A percentile compares a stretch with the other conserved stretches of the same genome.
These are phyloP conservation scores for Hyperopisus bebe DNA, from an alignment of 2,113 vertebrate species.

Conservation along the genomic window DNA sequence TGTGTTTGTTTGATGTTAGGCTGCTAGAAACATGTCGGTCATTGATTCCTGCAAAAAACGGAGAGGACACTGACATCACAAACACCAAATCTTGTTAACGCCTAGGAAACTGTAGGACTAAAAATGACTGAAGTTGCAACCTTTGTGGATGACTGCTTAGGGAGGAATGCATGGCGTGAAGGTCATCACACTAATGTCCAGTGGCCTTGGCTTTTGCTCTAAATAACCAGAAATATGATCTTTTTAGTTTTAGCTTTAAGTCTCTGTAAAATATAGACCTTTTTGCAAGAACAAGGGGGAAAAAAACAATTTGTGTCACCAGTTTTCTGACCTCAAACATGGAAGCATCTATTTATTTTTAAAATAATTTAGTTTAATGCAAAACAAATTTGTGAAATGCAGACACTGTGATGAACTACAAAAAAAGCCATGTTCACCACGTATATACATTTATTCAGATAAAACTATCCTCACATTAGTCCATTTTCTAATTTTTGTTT, in stretches of 20 bases:
- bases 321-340: background rate
- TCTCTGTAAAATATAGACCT: background rate
- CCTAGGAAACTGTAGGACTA: background rate
- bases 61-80: background rate
- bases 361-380: background rate
- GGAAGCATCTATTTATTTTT: background rate
- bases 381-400: background rate
- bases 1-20: background rate
- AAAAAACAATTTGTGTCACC: background rate
- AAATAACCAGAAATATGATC: background rate
- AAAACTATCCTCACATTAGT: background rate
- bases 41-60: background rate
- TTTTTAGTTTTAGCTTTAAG: background rate
- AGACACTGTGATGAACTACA: background rate
- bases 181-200: background rate
- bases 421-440: background rate
- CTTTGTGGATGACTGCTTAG: background rate
- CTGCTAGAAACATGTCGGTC: background rate
- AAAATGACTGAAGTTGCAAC: background rate
- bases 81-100: background rate
- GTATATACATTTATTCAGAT: background rate
- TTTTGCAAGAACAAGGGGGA: background rate
- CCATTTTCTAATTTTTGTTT: background rate
- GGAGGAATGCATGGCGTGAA: background rate
- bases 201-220: background rate